Base-by-base conservation (phyloP, 2,113 vertebrate species). In the Cariama cristata region DNA sequence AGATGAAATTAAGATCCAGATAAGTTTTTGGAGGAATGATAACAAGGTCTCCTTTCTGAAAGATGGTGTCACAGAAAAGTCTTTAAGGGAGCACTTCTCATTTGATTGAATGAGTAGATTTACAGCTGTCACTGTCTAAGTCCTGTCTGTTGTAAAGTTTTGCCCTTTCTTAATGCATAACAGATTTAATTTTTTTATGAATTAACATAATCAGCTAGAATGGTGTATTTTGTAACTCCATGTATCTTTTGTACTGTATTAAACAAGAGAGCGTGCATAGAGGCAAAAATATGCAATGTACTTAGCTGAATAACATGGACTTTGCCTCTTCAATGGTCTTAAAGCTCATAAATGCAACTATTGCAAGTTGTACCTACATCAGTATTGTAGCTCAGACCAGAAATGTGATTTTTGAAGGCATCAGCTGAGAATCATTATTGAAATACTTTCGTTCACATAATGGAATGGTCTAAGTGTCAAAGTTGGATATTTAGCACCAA, bases 1-100 rank as follows among this genome's bases (percentile, higher is more conserved):
- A 91, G 40, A 81, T 84, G 62, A 79, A 96, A 89, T 96, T 95
- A 91, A 45, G 69, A 84, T 72, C 5, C 5, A 50, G 72, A 88
- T 91, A 88, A 91, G 60, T 63, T 89, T 79, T 79, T 49, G 40
- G 33, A 68, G 30, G 35, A 73, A 45, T 30, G 64, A 71, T 73
- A 93, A 60, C 9, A 9, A 56, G 71, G 62, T 93, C 50, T 81
- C 28, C 23, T n/a, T 95, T 62, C 86, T 79, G 42, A 93, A 75
- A 72, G 74, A 50, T 82, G 47, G 62, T 95, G 79, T 79, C 58
- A 81, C 59, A 71, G 32, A 60, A 90, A 77, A 66, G 63, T 73
- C 42, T 77, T 55, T 77, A 59, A 91, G 52, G 50, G 30, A 88
- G 7, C 30, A n/a, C 12, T 90, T 83, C 45, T 77, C 11, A 18